phyloP scores from a whole-genome alignment of 2,113 vertebrate genomes.

The Trematocara zebra region DNA sequence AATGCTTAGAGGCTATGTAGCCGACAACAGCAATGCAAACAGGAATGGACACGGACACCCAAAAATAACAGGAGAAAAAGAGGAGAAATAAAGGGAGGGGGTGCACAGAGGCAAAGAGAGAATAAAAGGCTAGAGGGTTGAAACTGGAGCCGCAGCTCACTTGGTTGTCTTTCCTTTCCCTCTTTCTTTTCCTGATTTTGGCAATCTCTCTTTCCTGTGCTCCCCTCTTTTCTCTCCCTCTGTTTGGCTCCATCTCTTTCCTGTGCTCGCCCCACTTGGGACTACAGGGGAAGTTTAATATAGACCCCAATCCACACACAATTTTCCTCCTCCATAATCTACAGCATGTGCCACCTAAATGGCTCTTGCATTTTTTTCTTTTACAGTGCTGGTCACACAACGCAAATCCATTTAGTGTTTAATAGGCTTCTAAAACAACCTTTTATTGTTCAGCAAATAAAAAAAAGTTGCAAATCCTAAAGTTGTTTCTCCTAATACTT shows the following conservation, averaged over 20 bases:
- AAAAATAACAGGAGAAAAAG: constrained; percentile 45
- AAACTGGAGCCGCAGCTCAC: constrained; percentile 57
- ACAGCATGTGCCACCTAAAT: constrained; percentile 63
- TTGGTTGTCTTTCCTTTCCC: constrained; percentile 62
- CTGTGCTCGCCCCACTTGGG: constrained; percentile 76
- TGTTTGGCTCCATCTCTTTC: constrained; percentile 76
- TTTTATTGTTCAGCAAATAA: neutral
- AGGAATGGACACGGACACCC: constrained; percentile 25
- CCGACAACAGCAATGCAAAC: constrained; percentile 27
- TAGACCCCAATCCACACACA: constrained; percentile 40
- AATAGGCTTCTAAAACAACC: neutral
- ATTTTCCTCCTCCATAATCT: constrained; percentile 62
- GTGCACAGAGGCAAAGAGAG: constrained; percentile 4
- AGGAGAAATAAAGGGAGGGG: constrained; percentile 10
- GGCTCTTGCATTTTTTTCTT: neutral
- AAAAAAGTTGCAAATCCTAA: neutral
- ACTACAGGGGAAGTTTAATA: constrained; percentile 63
- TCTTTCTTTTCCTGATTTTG: constrained; percentile 57
- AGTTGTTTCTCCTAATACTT: neutral
- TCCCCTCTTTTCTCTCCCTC: constrained; percentile 57
- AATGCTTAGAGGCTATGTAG: neutral
- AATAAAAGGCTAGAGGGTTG: constrained; percentile 46
- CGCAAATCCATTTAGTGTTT: neutral
- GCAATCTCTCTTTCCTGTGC: constrained; percentile 58
- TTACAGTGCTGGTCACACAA: neutral